Percentiles rank a stretch among this genome's conserved stretches.
These are phyloP conservation scores for Epirrita christyi DNA, from an alignment of 2,888 invertebrate genomes.

Conservation along the genomic window DNA sequence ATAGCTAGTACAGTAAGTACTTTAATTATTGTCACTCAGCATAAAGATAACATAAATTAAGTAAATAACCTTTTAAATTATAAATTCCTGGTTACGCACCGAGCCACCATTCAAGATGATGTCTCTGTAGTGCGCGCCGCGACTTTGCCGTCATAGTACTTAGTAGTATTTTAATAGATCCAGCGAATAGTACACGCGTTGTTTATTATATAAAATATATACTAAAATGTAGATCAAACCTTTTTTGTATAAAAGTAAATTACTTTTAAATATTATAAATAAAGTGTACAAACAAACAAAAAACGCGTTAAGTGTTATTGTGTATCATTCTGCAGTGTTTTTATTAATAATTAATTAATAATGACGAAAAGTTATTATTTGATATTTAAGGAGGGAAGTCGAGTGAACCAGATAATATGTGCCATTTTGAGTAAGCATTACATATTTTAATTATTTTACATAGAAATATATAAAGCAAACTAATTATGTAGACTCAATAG, in stretches of 20 bases:
- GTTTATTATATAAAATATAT: not conserved
- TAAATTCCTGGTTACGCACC: not conserved
- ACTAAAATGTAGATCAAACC: slow-evolving; percentile 1
- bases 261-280: not conserved
- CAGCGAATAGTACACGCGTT: slow-evolving; percentile 1
- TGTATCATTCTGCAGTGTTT: not conserved
- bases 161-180: not conserved
- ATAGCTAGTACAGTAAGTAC: too few species aligned
- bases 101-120: not conserved
- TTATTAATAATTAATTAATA: slow-evolving; percentile 5
- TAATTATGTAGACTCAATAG: too few species aligned
- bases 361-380: slow-evolving; percentile 54
- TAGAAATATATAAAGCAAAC: too few species aligned
- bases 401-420: slow-evolving; percentile 69
- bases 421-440: slow-evolving; percentile 65
- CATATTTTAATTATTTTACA: not conserved
- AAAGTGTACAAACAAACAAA: not conserved
- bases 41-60: too few species aligned
- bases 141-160: not conserved
- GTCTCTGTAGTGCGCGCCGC: not conserved
- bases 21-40: too few species aligned
- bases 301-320: not conserved
- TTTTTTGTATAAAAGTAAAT: not conserved
- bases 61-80: too few species aligned
- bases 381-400: slow-evolving; percentile 61